A percentile compares a stretch with the other conserved stretches of the same genome.
These are phyloP conservation scores for Neuroterus valhalla DNA, from an alignment of 1,140 invertebrate genomes.

Conservation along the genomic window DNA sequence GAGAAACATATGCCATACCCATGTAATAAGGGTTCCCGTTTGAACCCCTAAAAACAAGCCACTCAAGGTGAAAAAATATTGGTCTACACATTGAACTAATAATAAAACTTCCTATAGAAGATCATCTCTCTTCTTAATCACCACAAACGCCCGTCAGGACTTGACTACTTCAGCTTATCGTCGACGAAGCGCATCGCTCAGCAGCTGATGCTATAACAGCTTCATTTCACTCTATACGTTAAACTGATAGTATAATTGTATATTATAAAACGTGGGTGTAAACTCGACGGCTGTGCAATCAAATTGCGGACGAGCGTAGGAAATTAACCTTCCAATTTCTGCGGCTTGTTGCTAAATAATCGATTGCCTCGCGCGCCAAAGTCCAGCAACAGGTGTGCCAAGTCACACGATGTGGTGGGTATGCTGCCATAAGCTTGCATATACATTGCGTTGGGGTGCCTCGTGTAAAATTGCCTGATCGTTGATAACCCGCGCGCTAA, in stretches of 20 bases:
- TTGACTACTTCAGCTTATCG: neutral
- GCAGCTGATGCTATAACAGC: constrained; percentile 51
- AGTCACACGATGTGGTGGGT: constrained; percentile 57
- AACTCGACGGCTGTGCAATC: constrained; percentile 54
- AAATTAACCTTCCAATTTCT: constrained; percentile 72
- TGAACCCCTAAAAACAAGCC: no score
- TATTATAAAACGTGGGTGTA: constrained; percentile 42
- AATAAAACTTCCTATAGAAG: no score
- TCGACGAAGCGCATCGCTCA: constrained; percentile 32
- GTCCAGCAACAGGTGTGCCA: constrained; percentile 65
- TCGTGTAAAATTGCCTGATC: constrained; percentile 60
- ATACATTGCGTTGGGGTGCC: constrained; percentile 42
- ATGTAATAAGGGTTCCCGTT: no score
- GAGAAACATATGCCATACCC: no score
- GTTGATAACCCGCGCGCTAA: constrained; percentile 65
- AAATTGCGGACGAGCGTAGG: constrained; percentile 66
- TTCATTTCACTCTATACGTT: constrained; percentile 40
- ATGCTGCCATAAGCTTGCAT: constrained; percentile 1
- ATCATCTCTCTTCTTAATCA: neutral
- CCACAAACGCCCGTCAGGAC: neutral
- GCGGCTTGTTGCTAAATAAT: constrained; percentile 72
- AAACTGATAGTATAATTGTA: constrained; percentile 33
- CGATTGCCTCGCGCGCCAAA: constrained; percentile 65
- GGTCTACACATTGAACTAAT: no score
- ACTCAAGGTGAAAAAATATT: no score